Base-by-base conservation (phyloP, 2,797 vertebrate genomes). In the Epinephelus awoara region DNA sequence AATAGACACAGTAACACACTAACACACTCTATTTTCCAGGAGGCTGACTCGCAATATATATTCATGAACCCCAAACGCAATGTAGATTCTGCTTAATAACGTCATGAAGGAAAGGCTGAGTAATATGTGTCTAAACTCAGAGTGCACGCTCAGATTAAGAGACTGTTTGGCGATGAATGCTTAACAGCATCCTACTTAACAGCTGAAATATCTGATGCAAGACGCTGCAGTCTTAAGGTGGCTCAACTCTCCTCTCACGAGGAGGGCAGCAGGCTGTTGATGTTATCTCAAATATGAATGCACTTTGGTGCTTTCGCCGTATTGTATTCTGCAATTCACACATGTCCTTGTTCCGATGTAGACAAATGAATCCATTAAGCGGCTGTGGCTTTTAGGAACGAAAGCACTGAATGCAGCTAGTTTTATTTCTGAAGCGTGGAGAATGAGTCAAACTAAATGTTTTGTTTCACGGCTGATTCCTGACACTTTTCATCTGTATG, bases 31-130 rank as follows among this genome's bases (percentile, higher is more conserved):
- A 85, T 92, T 92, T 93, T 91, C 87, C 83, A 75, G 82, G 19
- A 88, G 71, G 75, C 81, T 81, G 80, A 84, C 80, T 88, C 69
- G 72, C 78, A 90, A 82, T 90, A 88, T 93, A 87, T 90, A 89
- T 91, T 91, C 87, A 92, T 90, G 88, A 91, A 87, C 34, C 74
- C 49, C 62, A 88, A 86, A 84, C 65, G 61, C 69, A 68, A 63
- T 77, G 80, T 75, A 79, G 75, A 75, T 82, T 82, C 71, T 79
- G 67, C 75, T 77, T 79, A 88, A 83, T 85, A 83, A 66, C 54
- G 18, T 75, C 49, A 64, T 59, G 21, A 79, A 78, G 66, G 65
- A 81, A 68, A 57, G 64, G 54, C 81, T 82, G 87, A 84, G 78
- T 79, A 67, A 75, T 83, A 49, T 72, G 67, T 67, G 73, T 75